A percentile compares a stretch with the other conserved stretches of the same genome.
Conservation (phyloP, 2,888 invertebrate genomes). For the Pterostichus madidus region DNA sequence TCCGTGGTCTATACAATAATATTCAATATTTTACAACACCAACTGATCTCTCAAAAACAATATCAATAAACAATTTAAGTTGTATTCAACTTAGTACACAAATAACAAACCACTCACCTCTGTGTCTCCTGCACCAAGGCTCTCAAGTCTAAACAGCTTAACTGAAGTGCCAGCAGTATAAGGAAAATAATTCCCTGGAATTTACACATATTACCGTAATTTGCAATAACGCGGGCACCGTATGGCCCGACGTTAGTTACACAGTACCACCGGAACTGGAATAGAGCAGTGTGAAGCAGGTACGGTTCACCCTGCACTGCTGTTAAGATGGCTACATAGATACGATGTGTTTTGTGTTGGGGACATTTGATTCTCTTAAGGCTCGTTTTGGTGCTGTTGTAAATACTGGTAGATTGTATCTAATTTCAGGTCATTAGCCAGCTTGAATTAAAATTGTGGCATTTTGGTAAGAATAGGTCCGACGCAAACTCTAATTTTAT, state of each 20-base stretch:
- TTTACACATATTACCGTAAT: conserved; percentile 55
- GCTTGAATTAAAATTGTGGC: not conserved
- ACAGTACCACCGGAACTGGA: conserved; percentile 18
- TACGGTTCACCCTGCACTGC: conserved; percentile 27
- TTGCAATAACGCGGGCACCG: conserved; percentile 49
- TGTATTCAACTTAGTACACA: not conserved
- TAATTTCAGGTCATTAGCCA: conserved; percentile 25
- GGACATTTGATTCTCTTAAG: conserved; percentile 44
- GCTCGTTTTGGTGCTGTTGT: conserved; percentile 6
- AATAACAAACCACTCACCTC: not conserved
- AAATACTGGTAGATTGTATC: conserved; percentile 24
- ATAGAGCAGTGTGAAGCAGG: conserved; percentile 15
- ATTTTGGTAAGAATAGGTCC: not conserved
- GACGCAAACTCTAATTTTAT: not conserved
- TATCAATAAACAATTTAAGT: not conserved
- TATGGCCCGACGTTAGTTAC: conserved; percentile 38
- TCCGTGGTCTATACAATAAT: too few species aligned
- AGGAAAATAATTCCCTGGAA: conserved; percentile 41
- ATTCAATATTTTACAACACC: too few species aligned
- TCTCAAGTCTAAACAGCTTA: conserved; percentile 29
- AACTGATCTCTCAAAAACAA: too few species aligned
- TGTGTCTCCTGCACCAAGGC: not conserved
- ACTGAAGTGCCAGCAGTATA: not conserved
- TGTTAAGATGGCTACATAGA: conserved; percentile 11
- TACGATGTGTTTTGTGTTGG: conserved; percentile 20